Conservation (phyloP, 2,113 vertebrate genomes). For the Odontesthes bonariensis region DNA sequence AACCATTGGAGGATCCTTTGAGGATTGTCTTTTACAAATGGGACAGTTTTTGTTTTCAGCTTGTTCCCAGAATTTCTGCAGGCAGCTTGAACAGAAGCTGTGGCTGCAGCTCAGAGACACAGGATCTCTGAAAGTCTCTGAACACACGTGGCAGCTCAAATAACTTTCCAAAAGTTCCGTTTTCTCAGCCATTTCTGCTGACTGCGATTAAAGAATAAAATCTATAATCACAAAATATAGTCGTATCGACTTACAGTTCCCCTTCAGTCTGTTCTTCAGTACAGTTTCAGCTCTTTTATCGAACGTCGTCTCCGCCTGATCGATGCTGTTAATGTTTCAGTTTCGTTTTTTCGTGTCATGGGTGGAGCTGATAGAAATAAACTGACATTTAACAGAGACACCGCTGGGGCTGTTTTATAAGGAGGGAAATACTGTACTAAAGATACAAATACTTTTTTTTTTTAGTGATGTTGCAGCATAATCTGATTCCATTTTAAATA, state of each 20-base stretch:
- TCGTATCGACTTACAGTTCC: not conserved
- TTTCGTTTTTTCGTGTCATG: too few species aligned
- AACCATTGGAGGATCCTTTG: accelerated
- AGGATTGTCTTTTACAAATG: slow-evolving; percentile 36
- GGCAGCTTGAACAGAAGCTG: slow-evolving; percentile 60
- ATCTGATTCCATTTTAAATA: too few species aligned
- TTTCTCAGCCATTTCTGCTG: slow-evolving; percentile 14
- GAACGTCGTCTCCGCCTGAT: too few species aligned
- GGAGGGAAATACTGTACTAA: too few species aligned
- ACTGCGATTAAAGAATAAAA: not conserved
- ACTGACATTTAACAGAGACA: too few species aligned
- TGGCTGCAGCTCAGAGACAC: slow-evolving; percentile 47
- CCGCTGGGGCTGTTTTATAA: too few species aligned
- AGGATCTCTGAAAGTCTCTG: slow-evolving; percentile 50
- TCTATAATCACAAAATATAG: too few species aligned
- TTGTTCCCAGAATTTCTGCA: slow-evolving; percentile 46
- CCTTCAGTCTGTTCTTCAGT: not conserved
- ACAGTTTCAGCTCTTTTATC: too few species aligned
- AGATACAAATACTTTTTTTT: too few species aligned
- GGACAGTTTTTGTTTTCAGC: slow-evolving; percentile 37
- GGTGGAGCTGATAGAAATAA: too few species aligned
- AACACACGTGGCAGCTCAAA: slow-evolving; percentile 46
- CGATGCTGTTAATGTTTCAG: too few species aligned
- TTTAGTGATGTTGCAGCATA: too few species aligned
- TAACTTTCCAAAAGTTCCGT: not conserved